Conservation (phyloP, 2,888 invertebrate species). For the Orthosia cruda region DNA sequence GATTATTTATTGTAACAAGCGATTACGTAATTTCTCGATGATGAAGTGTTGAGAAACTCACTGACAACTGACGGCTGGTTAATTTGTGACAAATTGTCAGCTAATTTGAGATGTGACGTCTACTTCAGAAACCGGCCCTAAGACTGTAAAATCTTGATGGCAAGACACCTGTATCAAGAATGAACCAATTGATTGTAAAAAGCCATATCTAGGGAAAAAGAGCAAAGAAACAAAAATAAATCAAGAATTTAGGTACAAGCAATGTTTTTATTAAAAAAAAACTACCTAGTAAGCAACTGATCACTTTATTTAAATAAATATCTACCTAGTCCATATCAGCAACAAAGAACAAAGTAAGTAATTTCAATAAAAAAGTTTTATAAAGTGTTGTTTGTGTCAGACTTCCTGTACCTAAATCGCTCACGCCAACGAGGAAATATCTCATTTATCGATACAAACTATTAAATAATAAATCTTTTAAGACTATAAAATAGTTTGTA, state of each 20-base stretch:
- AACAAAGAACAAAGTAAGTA: slow-evolving; percentile 1
- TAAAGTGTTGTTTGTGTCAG: slow-evolving; percentile 7
- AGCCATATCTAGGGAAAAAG: neutral
- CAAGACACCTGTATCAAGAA: too few relatives aligned
- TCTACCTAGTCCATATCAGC: neutral
- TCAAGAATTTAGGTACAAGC: neutral
- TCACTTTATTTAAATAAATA: slow-evolving; percentile 8
- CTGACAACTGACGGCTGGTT: too few relatives aligned
- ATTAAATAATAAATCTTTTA: neutral
- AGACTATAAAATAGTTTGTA: neutral
- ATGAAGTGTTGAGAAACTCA: too few relatives aligned
- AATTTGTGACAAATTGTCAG: too few relatives aligned
- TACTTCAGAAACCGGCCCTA: too few relatives aligned
- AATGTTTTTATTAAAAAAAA: slow-evolving; percentile 10
- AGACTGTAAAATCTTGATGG: neutral
- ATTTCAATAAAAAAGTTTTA: slow-evolving; percentile 16
- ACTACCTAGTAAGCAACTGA: neutral
- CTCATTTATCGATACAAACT: slow-evolving; percentile 18
- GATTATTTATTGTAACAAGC: too few relatives aligned
- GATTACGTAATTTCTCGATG: too few relatives aligned
- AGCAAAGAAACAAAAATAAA: neutral
- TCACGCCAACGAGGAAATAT: slow-evolving; percentile 25
- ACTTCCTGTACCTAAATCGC: slow-evolving; percentile 21
- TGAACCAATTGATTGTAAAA: too few relatives aligned
- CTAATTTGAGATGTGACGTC: too few relatives aligned